These are phyloP conservation scores for Amia ocellicauda DNA, from an alignment of 2,113 vertebrate genomes.

Conservation along the genomic window DNA sequence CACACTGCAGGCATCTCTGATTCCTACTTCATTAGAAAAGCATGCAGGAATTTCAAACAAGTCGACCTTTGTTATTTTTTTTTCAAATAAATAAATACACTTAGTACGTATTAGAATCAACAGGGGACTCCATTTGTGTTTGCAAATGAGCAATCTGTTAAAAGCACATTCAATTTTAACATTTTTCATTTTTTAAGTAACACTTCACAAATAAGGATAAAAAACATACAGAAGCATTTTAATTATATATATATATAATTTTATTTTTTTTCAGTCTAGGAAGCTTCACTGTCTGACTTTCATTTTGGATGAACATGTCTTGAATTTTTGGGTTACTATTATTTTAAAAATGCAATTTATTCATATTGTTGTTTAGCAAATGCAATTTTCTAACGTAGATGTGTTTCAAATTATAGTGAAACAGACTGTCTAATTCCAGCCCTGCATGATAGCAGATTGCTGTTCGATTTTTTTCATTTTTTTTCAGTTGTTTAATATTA, in stretches of 20 bases:
- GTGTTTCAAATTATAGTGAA: constrained; percentile 50
- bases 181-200: constrained; percentile 55
- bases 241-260: constrained; percentile 64
- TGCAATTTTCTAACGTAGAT: constrained; percentile 52
- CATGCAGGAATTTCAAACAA: constrained; percentile 23
- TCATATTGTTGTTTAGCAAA: constrained; percentile 42
- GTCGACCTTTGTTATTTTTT: constrained; percentile 31
- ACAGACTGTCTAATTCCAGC: constrained; percentile 44
- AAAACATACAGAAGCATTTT: constrained; percentile 62
- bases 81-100: constrained; percentile 55
- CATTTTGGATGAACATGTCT: constrained; percentile 66
- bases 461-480: constrained; percentile 35
- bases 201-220: constrained; percentile 55
- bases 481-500: constrained; percentile 35
- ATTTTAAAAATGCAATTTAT: constrained; percentile 30
- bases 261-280: background rate
- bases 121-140: constrained; percentile 51
- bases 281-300: constrained; percentile 38
- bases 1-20: constrained; percentile 24
- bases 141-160: constrained; percentile 65
- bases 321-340: background rate
- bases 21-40: constrained; percentile 37
- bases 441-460: constrained; percentile 36
- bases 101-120: constrained; percentile 41
- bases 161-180: constrained; percentile 59